Evolutionary conservation across 2,888 invertebrate genomes (phyloP), one percentile per base, ranked within the genome.

Genomic region (Euspilapteryx auroguttella): DNA sequence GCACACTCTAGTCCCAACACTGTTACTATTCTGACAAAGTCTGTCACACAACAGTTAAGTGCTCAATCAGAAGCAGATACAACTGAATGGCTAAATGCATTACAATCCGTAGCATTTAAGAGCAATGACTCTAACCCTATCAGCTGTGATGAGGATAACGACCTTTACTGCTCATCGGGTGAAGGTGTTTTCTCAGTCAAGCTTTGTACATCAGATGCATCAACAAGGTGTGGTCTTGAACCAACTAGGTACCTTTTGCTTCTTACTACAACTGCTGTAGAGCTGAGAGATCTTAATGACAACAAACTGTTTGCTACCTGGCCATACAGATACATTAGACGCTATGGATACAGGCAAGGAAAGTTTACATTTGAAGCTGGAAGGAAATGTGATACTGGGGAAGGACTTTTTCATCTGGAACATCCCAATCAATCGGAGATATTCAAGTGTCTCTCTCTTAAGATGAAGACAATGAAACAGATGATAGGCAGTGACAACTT

Each of bases 311-410:
- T 84, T 42, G 89, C 83, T 34, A 88, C 85, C 26, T 92, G 91
- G 91, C 91, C 91, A 25, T 90, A 89, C 55, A 81, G 86, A 40
- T 91, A 84, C 48, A 90, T 92, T 37, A 78, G 91, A 34, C 79
- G 88, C 34, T 91, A 92, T 56, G 91, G 91, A n/a, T 89, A 89
- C 45, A 83, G 87, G 40, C 85, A 87, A 53, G 89, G 89, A 23
- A 89, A 87, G 56, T 91, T 92, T 49, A 89, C 89, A 20, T 91
- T 92, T 57, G 91, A 92, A 75, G 91, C 91, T 12, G 91, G 91
- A 1, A 78, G 91, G 32, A 91, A 90, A 58, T 91, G 91, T 62
- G 85, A 86, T 39, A 89, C 89, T 1, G 91, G 91, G 0, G 91
- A 91, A 63, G 91, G 91, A 1, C 83, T 83, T 3, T 91, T 91